Evolutionary conservation across 2,888 invertebrate species (phyloP), one percentile per base, ranked within the genome.

Genomic region (Archips xylosteana): DNA sequence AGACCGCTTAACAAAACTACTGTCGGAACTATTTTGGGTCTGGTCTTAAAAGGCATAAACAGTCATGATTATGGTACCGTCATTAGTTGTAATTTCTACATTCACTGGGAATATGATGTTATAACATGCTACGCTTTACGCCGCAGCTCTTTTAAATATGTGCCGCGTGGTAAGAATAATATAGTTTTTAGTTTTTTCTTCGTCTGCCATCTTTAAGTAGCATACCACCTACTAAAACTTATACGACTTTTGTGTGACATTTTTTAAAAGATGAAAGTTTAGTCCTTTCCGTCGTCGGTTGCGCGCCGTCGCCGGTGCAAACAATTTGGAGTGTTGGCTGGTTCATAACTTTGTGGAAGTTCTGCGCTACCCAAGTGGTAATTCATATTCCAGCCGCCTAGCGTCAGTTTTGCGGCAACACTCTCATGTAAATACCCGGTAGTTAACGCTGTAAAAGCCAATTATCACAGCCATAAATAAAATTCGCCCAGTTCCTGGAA

Each of bases 261-360:
- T 83, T 81, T 80, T 85, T 85, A 80, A 83, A 88, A 87, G 85
- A 84, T 80, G 78, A 84, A 89, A 89, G 87, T 89, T 90, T 86
- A 78, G 81, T 81, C 82, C 84, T 87, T 23, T 86, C 85, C 85
- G 83, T 78, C 81, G 76, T 76, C 80, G 76, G 79, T 69, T 76
- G 80, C 82, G 79, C 75, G 77, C 80, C 76, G 74, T 76, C 77
- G 80, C 81, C 83, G 83, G 82, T 85, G 83, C 87, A 86, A 89
- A 88, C 89, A 90, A 87, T 88, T 82, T 85, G 82, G 82, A 83
- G 83, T 84, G 85, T 85, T 76, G 81, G 79, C 75, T 80, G 85
- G 80, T 86, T 87, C 86, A 87, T 86, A 89, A 90, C 87, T 89
- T 87, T 68, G 75, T 75, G 78, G 83, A 88, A 89, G 84, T 89